Conservation (phyloP, 2,113 vertebrate species). For the Pollimyrus isidori region DNA sequence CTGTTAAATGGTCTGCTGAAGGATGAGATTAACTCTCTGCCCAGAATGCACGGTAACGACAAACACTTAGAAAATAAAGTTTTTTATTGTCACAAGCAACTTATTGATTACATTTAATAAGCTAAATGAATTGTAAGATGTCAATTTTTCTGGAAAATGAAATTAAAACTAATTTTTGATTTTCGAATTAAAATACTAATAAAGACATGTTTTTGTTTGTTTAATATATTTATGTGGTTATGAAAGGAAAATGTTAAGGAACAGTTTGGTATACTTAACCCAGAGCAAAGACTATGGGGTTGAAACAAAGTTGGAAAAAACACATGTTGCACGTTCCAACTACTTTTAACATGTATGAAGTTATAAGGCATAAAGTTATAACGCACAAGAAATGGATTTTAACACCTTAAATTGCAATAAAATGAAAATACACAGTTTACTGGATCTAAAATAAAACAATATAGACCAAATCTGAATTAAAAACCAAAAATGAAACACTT, state of each 20-base stretch:
- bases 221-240: not conserved
- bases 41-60: no score
- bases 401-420: not conserved
- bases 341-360: not conserved
- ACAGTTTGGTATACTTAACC: not conserved
- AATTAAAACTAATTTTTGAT: no score
- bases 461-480: not conserved
- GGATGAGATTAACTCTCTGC: not conserved
- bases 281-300: not conserved
- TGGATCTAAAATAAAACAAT: not conserved
- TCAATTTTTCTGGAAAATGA: no score
- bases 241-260: not conserved
- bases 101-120: no score
- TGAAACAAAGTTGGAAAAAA: not conserved
- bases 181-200: not conserved
- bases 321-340: not conserved
- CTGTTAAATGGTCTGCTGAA: no score
- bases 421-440: not conserved
- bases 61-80: no score
- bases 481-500: not conserved
- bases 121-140: not conserved
- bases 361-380: not conserved
- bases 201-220: not conserved
- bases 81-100: no score
- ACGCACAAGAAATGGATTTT: not conserved